phyloP scores from a whole-genome alignment of 2,113 vertebrate genomes.

The Pterocles burchelli region DNA sequence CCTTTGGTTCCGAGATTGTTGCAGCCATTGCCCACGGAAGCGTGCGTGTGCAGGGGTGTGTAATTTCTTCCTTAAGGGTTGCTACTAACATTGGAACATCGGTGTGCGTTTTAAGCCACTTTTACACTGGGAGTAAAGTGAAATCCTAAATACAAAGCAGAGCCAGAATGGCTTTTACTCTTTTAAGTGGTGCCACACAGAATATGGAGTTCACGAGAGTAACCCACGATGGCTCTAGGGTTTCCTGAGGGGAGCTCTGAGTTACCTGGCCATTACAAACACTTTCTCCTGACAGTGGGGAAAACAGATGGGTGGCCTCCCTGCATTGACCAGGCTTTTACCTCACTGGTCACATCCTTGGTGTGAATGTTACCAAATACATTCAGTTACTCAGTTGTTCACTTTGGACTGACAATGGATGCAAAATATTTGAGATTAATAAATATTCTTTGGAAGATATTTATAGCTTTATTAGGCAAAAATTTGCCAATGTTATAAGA shows the following conservation, averaged over 20 bases:
- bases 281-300: no score
- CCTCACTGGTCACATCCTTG: not conserved
- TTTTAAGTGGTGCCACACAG: not conserved
- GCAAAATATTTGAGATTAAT: not conserved
- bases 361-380: not conserved
- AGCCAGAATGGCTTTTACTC: not conserved
- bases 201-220: fast-evolving
- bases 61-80: not conserved
- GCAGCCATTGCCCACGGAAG: not conserved
- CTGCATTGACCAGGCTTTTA: not conserved
- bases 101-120: not conserved
- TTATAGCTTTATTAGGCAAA: not conserved
- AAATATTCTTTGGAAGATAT: not conserved
- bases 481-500: not conserved
- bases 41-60: not conserved
- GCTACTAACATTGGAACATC: not conserved
- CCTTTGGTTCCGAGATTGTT: not conserved
- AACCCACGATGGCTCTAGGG: not conserved
- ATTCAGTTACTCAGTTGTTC: not conserved
- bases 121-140: not conserved
- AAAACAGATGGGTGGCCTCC: fast-evolving
- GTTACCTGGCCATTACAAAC: not conserved
- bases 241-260: not conserved
- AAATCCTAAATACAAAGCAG: not conserved
- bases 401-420: not conserved